These are phyloP conservation scores for Alethe castanea DNA, from an alignment of 2,113 vertebrate species.

Conservation along the genomic window DNA sequence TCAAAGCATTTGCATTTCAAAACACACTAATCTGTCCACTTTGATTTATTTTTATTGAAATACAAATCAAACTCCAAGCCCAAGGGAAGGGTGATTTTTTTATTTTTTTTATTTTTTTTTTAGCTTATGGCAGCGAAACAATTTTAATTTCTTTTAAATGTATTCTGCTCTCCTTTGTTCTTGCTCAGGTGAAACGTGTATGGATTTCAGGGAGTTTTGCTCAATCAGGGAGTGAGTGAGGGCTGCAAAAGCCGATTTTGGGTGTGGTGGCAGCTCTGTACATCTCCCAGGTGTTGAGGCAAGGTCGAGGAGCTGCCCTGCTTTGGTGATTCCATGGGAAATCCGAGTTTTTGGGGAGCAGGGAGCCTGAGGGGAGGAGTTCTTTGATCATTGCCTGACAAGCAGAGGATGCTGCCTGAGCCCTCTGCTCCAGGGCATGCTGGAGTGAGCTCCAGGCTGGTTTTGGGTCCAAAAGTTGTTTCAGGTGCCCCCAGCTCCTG, in stretches of 20 bases:
- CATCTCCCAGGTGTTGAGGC: not conserved
- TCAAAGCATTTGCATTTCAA: slow-evolving; percentile 57
- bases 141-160: slow-evolving; percentile 40
- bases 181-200: not conserved
- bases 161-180: slow-evolving; percentile 31
- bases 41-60: slow-evolving; percentile 63
- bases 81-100: not conserved
- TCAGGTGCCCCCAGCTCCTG: not conserved
- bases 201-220: not conserved
- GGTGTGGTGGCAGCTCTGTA: not conserved
- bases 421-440: not conserved
- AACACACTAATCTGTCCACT: slow-evolving; percentile 38
- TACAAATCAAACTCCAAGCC: slow-evolving; percentile 45
- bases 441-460: not conserved
- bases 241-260: not conserved
- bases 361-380: not conserved
- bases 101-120: not conserved
- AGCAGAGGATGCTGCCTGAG: not conserved
- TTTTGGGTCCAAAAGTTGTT: not conserved
- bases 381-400: not conserved
- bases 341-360: not conserved
- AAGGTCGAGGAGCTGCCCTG: not conserved
- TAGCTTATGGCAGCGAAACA: not conserved
- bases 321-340: not conserved
- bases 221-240: not conserved